phyloP scores from a whole-genome alignment of 2,113 vertebrate species.

The Calyptomena viridis region DNA sequence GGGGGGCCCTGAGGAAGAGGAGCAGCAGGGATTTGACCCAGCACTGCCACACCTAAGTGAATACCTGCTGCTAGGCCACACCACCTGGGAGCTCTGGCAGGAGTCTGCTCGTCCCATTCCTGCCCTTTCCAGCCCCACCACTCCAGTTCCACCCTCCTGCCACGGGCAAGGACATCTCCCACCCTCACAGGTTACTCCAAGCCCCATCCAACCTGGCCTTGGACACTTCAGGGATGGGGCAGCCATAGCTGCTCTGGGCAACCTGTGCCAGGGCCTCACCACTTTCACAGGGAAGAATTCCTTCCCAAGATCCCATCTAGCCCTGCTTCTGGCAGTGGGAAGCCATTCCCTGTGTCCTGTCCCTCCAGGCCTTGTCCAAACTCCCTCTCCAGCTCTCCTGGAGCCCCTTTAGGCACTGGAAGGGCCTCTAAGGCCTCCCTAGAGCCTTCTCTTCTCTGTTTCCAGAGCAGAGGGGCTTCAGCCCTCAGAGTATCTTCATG shows the following conservation, averaged over 20 bases:
- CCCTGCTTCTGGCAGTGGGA: neutral
- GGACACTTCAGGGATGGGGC: neutral
- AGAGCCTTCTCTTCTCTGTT: neutral
- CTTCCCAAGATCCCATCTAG: neutral
- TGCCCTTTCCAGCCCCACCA: neutral
- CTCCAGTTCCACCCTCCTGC: neutral
- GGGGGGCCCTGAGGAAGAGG: neutral
- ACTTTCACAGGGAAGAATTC: neutral
- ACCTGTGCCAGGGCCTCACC: neutral
- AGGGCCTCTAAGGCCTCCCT: neutral
- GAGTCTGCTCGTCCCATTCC: neutral
- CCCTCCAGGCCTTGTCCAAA: neutral
- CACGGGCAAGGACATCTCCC: neutral
- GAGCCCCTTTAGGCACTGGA: neutral
- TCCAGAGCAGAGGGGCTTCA: neutral
- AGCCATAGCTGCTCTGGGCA: neutral
- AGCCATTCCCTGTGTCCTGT: neutral
- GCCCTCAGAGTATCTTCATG: neutral
- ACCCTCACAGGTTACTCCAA: fast-evolving
- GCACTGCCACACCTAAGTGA: neutral
- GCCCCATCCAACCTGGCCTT: neutral
- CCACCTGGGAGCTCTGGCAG: neutral
- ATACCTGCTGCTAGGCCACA: neutral
- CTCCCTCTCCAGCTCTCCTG: neutral
- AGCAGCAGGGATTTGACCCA: neutral